Base-by-base conservation (phyloP, 2,113 vertebrate species). In the Neogobius melanostomus region DNA sequence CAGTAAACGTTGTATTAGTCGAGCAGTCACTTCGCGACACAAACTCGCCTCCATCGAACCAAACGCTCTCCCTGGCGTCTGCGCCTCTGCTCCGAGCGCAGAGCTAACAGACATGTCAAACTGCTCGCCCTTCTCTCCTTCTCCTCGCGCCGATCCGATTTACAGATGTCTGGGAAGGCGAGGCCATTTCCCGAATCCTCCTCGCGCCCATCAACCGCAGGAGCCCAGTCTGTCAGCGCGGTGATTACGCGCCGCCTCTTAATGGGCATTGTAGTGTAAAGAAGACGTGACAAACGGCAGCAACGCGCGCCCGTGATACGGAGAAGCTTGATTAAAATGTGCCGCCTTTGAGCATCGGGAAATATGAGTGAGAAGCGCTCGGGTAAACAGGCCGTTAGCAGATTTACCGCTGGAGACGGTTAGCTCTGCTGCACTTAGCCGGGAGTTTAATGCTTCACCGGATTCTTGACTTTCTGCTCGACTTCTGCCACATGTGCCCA, bases 141-240 rank as follows among this genome's bases (percentile, higher is more conserved):
- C 71, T 82, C 82, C 85, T 79, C 5, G 71, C 64, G 50, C 79
- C 59, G 64, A 76, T 66, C 89, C 78, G 64, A 74, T 77, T 69
- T 65, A 63, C 45, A 87, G 84, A 87, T 83, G 84, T 61, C 87
- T 89, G 80, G 79, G 76, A 43, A 7, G 68, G 28, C 28, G 11
- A 16, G 84, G 91, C 77, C 80, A 76, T 83, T 87, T 92, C 90
- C 88, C 65, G 89, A 89, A 92, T 87, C 77, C 80, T 80, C 91
- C 91, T 84, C 89, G 89, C 82, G 85, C 90, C 91, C 88, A 93
- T 94, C 93, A 88, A 88, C 90, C 74, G 85, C 88, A 81, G 93
- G 93, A 93, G 89, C 88, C 12, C 50, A 77, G 82, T 91, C 82
- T 90, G 91, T 87, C 83, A 92, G 63, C 85, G 84, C 93, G 87